These are phyloP conservation scores for Syrista parreyssii DNA, from an alignment of 2,888 invertebrate species.

Conservation along the genomic window DNA sequence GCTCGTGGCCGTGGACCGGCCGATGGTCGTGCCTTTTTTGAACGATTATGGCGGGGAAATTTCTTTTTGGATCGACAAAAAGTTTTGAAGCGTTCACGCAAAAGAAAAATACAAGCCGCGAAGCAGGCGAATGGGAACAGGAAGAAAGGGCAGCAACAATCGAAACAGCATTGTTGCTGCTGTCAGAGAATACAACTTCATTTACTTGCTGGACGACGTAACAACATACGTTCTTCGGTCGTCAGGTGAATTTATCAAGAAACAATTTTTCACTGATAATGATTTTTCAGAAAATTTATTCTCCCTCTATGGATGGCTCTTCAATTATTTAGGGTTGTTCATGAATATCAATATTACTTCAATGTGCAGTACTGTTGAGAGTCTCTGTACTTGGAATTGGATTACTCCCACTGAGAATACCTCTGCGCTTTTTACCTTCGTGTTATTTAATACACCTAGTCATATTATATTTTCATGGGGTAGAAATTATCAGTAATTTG, in stretches of 20 bases:
- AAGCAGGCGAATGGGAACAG: conserved; percentile 33
- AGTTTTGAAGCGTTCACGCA: conserved; percentile 53
- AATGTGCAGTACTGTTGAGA: neutral
- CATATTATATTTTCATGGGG: neutral
- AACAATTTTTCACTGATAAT: neutral
- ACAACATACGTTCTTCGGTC: conserved; percentile 57
- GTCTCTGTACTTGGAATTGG: conserved; percentile 13
- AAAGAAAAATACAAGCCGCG: conserved; percentile 52
- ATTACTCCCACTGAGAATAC: conserved; percentile 25
- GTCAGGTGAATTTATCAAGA: conserved; percentile 51
- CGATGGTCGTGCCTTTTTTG: conserved; percentile 76
- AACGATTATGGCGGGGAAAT: conserved; percentile 78
- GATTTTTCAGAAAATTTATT: neutral
- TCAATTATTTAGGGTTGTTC: neutral
- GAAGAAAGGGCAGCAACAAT: conserved; percentile 42
- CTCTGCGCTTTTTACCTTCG: neutral
- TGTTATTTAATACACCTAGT: neutral
- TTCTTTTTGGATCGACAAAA: conserved; percentile 65
- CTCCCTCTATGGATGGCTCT: neutral
- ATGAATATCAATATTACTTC: neutral
- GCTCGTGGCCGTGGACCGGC: conserved; percentile 65
- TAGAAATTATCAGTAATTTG: neutral
- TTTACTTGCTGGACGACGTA: conserved; percentile 54
- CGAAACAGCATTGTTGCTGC: conserved; percentile 57
- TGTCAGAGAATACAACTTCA: conserved; percentile 61